phyloP scores from a whole-genome alignment of 2,888 invertebrate species.

The Romanomermis culicivorax region DNA sequence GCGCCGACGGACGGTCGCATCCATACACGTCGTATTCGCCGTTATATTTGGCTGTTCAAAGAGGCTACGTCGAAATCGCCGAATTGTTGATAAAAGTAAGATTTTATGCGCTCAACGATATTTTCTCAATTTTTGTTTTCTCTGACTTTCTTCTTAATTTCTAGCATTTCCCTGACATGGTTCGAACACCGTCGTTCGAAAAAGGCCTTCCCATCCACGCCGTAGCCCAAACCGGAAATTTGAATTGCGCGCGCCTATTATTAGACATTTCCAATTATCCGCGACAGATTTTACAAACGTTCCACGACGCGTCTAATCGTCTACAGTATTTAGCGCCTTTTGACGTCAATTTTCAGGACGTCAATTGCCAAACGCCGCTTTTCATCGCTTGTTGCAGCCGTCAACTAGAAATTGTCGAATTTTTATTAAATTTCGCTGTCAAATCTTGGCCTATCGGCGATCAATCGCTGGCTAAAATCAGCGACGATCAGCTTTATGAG shows the following conservation, averaged over 20 bases:
- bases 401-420: conserved; percentile 52
- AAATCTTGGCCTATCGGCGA: conserved; percentile 31
- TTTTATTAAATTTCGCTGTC: conserved; percentile 49
- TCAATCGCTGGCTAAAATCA: neutral
- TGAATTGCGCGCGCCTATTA: neutral
- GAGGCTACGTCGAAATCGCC: conserved; percentile 56
- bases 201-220: conserved; percentile 79
- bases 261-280: conserved; percentile 46
- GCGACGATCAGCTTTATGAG: neutral
- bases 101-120: no score
- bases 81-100: conserved; percentile 45
- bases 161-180: conserved; percentile 57
- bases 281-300: conserved; percentile 40
- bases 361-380: conserved; percentile 66
- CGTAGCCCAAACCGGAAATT: conserved; percentile 53
- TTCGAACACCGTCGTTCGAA: conserved; percentile 65
- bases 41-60: conserved; percentile 66
- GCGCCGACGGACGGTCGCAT: conserved; percentile 69
- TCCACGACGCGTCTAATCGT: conserved; percentile 46
- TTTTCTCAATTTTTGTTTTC: neutral
- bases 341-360: conserved; percentile 64
- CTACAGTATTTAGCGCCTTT: conserved; percentile 71
- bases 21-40: conserved; percentile 77
- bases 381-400: conserved; percentile 63
- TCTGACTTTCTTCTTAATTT: conserved; percentile 12